Evolutionary conservation across 2,113 vertebrate species (phyloP).

Genomic region (Gasterosteus aculeatus): DNA sequence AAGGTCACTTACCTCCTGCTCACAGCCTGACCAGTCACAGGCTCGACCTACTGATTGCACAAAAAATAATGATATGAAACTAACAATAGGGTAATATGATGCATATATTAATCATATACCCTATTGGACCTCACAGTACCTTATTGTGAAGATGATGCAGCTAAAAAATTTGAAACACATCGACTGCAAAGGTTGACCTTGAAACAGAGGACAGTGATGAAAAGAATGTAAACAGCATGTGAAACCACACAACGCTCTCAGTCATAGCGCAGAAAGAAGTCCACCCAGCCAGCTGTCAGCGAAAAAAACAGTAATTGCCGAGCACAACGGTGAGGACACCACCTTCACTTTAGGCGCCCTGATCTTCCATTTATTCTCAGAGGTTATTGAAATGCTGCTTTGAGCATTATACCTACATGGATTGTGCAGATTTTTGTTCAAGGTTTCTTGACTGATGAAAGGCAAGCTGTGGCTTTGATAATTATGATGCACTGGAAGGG

Average conservation of each 20-base stretch:
- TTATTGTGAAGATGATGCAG: conserved; percentile 7
- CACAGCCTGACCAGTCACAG: not conserved
- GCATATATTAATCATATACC: not conserved
- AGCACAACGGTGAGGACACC: conserved; percentile 5
- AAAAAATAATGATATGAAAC: not conserved
- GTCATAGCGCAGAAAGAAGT: conserved; percentile 27
- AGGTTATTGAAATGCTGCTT: conserved; percentile 8
- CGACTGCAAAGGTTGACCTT: conserved; percentile 7
- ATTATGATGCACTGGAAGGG: not conserved
- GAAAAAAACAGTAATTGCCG: conserved; percentile 30
- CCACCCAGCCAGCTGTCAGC: conserved; percentile 28
- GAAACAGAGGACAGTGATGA: conserved; percentile 9
- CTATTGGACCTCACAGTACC: not conserved
- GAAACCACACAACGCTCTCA: not conserved
- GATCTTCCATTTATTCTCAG: conserved; percentile 25
- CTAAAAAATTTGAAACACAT: conserved; percentile 2
- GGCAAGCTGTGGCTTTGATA: conserved; percentile 12
- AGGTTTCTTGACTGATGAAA: conserved; percentile 12
- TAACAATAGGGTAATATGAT: not conserved
- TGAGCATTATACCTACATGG: conserved; percentile 5
- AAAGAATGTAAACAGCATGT: conserved; percentile 14
- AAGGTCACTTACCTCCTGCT: not conserved
- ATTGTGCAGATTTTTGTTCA: conserved; percentile 3
- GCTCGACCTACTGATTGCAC: not conserved
- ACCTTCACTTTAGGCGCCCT: not conserved